Base-by-base conservation (phyloP, 2,113 vertebrate species). In the Gambusia holbrooki region DNA sequence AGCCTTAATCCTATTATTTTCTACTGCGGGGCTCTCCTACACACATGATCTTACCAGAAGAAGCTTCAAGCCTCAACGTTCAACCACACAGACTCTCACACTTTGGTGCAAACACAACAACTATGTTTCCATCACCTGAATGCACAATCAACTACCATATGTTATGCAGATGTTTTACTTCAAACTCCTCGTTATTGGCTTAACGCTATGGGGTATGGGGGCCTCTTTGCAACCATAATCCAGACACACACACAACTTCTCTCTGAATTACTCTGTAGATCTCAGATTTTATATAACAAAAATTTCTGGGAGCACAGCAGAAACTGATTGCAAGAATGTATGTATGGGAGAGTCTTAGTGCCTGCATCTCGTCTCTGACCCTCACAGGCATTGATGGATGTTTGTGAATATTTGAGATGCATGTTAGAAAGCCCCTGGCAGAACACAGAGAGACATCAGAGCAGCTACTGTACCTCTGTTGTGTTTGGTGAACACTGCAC, bases 321-420 rank as follows among this genome's bases (percentile, higher is more conserved):
- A 32, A 35, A 13, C 17, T 64, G 33, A 77, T 61, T 72, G 72
- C 70, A 73, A 40, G 5, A 25, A 10, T 72, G 25, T 64, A 28
- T 74, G 48, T 54, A 29, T 65, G 45, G 42, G 45, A 13, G 29
- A n/a, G 58, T 73, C 17, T 28, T 35, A 35, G 58, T 66, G 84
- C 63, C 68, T 7, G 19, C 29, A 70, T 66, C 60, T 22, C 13
- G 42, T 85, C 64, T 69, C 61, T 90, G 80, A 87, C 79, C 82
- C 85, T 85, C 63, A 84, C 73, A 85, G 83, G 74, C 79, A 74
- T 45, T 87, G 83, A 90, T 89, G 77, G 84, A 85, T 81, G 84
- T 71, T 81, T 73, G 85, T 90, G 62, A 90, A 90, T 90, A 89
- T 83, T 79, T 74, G 45, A 90, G 84, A 88, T 80, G 86, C 84